A percentile compares a stretch with the other conserved stretches of the same genome.
Evolutionary conservation across 2,888 invertebrate genomes (phyloP).

Genomic region (Dolichopus griseipennis): DNA sequence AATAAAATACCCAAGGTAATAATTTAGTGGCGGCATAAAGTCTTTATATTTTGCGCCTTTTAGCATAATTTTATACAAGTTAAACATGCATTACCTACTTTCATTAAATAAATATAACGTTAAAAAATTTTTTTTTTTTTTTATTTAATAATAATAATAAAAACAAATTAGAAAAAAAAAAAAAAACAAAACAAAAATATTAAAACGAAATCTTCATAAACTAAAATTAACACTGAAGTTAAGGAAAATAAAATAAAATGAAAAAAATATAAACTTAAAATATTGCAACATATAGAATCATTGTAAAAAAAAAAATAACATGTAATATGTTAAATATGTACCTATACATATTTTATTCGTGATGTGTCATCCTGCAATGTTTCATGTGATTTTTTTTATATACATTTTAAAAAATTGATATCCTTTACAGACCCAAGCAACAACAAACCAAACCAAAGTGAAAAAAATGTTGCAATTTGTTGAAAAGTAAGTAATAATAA

Average conservation of each 20-base stretch:
- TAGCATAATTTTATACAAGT: slow-evolving; percentile 6
- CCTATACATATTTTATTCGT: neutral
- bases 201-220: neutral
- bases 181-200: too few relatives aligned
- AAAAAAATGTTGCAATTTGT: too few relatives aligned
- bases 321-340: neutral
- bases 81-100: slow-evolving; percentile 1
- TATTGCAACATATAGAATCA: neutral
- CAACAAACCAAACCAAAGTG: too few relatives aligned
- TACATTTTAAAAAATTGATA: too few relatives aligned
- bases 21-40: slow-evolving; percentile 6
- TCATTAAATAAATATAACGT: neutral
- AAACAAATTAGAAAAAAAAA: too few relatives aligned
- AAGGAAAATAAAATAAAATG: neutral
- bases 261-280: too few relatives aligned
- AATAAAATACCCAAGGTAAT: slow-evolving; percentile 6
- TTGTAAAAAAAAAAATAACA: neutral
- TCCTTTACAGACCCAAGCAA: too few relatives aligned
- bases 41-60: neutral
- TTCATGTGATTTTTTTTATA: too few relatives aligned
- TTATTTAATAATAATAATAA: too few relatives aligned
- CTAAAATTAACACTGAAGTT: neutral
- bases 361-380: neutral
- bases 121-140: too few relatives aligned
- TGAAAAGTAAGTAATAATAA: too few relatives aligned